Evolutionary conservation across 2,797 vertebrate genomes (phyloP), one percentile per base, ranked within the genome.

Genomic region (Toxotes lorentzi): DNA sequence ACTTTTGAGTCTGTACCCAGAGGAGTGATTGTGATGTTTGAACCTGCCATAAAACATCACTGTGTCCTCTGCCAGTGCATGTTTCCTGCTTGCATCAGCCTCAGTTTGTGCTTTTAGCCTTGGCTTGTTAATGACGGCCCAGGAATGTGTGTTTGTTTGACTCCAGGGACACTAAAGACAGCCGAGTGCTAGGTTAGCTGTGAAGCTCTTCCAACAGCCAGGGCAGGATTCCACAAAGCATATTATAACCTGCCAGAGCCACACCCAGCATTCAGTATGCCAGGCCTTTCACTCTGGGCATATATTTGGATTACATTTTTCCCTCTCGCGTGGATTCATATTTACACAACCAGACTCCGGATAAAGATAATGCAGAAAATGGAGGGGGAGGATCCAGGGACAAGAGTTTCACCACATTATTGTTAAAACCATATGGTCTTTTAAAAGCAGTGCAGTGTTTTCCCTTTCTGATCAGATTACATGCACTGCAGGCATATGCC

Each of bases 221-320:
- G 50, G 40, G 14, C 83, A 58, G 74, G 85, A 93, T 93, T 94
- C 90, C 91, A 79, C 14, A 12, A 68, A 48, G 75, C 90, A 59
- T 68, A 91, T 92, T 69, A 56, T 68, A 90, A 90, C 92, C 74
- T 94, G 93, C 90, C 77, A 56, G 76, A 70, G 66, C 79, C 91
- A 58, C 91, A 85, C 93, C 92, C 82, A 70, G 58, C 54, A 67
- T 56, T 85, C 59, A 77, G 24, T 30, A 12, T 54, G 24, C 9
- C 2, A 16, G 40, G 32, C 62, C 50, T 76, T 83, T 89, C 69
- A 61, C 62, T 58, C 30, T 12, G 19, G 19, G 66, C 51, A 40
- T 53, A 58, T 30, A 5, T 63, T 35, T 63, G 53, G 32, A 30
- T 88, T 47, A 21, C n/a, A 45, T 71, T 41, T 34, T 40, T 34